Base-by-base conservation (phyloP, 2,113 vertebrate genomes). In the Muscicapa adusta region DNA sequence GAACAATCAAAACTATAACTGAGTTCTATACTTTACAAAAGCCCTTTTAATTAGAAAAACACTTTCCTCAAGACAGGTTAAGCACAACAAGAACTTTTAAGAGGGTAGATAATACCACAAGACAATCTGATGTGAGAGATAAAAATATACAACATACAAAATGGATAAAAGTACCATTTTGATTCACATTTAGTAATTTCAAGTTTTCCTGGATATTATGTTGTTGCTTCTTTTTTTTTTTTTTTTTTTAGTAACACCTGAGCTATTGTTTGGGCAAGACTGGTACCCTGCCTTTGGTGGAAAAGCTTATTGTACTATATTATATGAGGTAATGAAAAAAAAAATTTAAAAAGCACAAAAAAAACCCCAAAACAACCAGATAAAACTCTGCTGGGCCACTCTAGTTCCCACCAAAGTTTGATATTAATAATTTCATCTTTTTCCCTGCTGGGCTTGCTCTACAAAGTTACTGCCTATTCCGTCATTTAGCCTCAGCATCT, bases 271-370 rank as follows among this genome's bases (percentile, higher is more conserved):
- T 17, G n/a, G 24, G 40, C 60, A 72, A 78, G 81, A 78, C 9
- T 8, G 7, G 17, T 65, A 47, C 40, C 8, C 5, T 51, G 22
- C 5, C 22, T 68, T 58, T 54, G 19, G 22, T 50, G 18, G 71
- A 68, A 88, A 86, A 84, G 3, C 6, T 80, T 24, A 28, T 15
- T 83, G 14, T 25, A 31, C 56, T 56, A 14, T 33, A n/a, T 6
- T 38, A 42, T 9, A 26, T 5, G 5, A 74, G 9, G 6, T 25
- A 57, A 10, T 36, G 40, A 33, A 51, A 73, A 28, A 31, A 51
- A 2, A 8, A 9, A 45, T n/a, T n/a, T 10, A 13, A 20, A 38
- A 2, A 2, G 5, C 26, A 8, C 24, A 25, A 26, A 24, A 23
- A 13, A 48, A 47, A 5, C 19, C 45, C 10, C 43, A 45, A 45